A percentile compares a stretch with the other conserved stretches of the same genome.
phyloP scores from a whole-genome alignment of 2,797 vertebrate species.

The Novumbra hubbsi region DNA sequence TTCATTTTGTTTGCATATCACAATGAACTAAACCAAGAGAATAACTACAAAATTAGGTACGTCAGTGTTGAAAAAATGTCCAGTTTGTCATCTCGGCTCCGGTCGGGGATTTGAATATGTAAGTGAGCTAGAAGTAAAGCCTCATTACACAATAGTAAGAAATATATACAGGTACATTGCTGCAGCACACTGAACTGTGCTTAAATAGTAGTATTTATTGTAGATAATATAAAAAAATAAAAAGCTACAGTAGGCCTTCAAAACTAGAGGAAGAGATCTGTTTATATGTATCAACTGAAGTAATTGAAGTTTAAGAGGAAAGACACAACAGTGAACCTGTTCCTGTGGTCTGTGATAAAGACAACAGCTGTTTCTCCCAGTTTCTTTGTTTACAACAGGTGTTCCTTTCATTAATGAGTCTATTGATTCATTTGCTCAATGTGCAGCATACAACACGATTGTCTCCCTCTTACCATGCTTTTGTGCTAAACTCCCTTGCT shows the following conservation, averaged over 20 bases:
- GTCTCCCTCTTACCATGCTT: neutral
- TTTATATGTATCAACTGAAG: neutral
- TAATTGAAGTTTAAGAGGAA: neutral
- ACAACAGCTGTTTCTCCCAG: slow-evolving; percentile 1
- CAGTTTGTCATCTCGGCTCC: neutral
- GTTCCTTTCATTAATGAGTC: slow-evolving; percentile 14
- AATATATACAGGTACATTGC: neutral
- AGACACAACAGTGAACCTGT: neutral
- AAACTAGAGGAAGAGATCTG: neutral
- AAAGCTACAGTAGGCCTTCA: neutral
- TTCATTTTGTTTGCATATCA: too few relatives aligned
- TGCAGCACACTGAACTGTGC: neutral
- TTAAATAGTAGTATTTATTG: neutral
- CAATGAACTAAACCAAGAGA: too few relatives aligned
- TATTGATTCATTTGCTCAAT: slow-evolving; percentile 11
- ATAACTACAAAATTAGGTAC: too few relatives aligned
- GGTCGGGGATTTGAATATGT: neutral
- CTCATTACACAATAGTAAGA: neutral
- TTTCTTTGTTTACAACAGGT: slow-evolving; percentile 6
- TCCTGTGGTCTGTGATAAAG: neutral
- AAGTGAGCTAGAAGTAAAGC: neutral
- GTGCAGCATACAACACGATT: neutral
- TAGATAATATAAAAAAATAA: neutral
- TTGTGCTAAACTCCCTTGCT: slow-evolving; percentile 16
- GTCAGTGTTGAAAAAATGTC: too few relatives aligned